Evolutionary conservation across 35 echinoderm and acorn worm species (phyloP).

Genomic region (Apostichopus californicus): DNA sequence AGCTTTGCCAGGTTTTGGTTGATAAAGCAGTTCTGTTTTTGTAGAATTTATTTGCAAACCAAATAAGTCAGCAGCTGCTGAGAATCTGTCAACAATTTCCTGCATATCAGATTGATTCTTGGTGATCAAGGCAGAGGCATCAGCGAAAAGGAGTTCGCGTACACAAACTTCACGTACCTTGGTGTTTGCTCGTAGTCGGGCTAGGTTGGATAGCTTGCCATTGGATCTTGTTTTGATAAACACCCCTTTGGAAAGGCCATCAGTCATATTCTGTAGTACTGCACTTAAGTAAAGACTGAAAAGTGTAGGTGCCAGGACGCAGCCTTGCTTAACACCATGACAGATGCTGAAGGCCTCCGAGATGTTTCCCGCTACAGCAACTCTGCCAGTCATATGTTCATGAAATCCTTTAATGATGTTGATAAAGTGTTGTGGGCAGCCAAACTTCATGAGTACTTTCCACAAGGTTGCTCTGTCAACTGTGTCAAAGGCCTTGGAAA

Average conservation of each 20-base stretch:
- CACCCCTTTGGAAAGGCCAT: slow-evolving; percentile 16
- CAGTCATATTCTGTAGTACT: slow-evolving; percentile 25
- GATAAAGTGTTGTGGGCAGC: slow-evolving; percentile 50
- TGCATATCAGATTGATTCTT: background rate
- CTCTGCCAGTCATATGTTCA: slow-evolving; percentile 51
- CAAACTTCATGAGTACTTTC: slow-evolving; percentile 53
- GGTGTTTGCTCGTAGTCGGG: background rate
- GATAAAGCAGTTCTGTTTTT: slow-evolving; percentile 25
- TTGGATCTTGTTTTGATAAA: slow-evolving; percentile 14
- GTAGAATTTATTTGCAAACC: slow-evolving; percentile 11
- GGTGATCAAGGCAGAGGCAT: slow-evolving; percentile 4
- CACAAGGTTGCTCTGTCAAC: slow-evolving; percentile 60
- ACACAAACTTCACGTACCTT: slow-evolving; percentile 13
- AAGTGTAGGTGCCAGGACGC: slow-evolving; percentile 49
- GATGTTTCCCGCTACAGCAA: slow-evolving; percentile 5
- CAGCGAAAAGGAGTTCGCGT: slow-evolving; percentile 20
- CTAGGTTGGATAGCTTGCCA: slow-evolving; percentile 53
- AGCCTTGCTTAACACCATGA: slow-evolving; percentile 54
- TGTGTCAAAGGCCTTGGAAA: slow-evolving; percentile 67
- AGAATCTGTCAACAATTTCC: slow-evolving; percentile 25
- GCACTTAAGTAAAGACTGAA: slow-evolving; percentile 41
- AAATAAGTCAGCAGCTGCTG: background rate
- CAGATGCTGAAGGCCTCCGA: slow-evolving; percentile 35
- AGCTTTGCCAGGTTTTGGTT: background rate
- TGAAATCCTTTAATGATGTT: slow-evolving; percentile 48